Evolutionary conservation across 2,113 vertebrate genomes (phyloP).

Genomic region (Poecilia latipinna): DNA sequence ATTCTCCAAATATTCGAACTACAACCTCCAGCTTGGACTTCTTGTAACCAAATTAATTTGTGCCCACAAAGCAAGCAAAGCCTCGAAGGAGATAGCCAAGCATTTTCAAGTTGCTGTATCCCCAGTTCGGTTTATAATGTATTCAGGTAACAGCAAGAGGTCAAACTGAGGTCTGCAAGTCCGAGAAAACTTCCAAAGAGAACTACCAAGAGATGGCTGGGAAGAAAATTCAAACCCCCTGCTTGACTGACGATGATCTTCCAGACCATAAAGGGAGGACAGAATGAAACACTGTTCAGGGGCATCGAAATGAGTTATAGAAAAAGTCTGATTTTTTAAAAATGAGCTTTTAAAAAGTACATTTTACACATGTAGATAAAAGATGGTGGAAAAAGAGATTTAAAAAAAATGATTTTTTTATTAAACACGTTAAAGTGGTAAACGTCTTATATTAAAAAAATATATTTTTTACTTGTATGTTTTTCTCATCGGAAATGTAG

Average conservation of each 20-base stretch:
- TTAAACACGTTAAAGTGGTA: no score
- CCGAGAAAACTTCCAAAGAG: conserved; percentile 8
- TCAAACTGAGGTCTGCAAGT: conserved; percentile 2
- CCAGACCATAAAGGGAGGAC: no score
- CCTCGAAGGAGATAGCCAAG: conserved; percentile 3
- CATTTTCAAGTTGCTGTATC: background rate
- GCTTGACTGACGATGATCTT: conserved; percentile 1
- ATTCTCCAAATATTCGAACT: background rate
- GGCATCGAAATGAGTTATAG: background rate
- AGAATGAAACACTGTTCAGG: background rate
- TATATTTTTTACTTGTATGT: no score
- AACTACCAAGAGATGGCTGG: background rate
- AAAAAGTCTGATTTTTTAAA: background rate
- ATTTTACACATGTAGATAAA: no score
- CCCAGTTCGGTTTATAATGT: background rate
- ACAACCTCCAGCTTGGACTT: background rate
- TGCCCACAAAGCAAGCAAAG: conserved; percentile 7
- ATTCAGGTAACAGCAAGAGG: background rate
- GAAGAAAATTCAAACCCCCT: background rate
- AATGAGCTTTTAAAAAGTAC: no score
- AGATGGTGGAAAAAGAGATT: no score
- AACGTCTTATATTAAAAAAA: no score
- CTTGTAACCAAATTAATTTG: conserved; percentile 3
- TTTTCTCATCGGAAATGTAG: no score
- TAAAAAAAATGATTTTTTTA: no score